phyloP scores from a whole-genome alignment of 2,113 vertebrate genomes.

The Xenopus borealis region DNA sequence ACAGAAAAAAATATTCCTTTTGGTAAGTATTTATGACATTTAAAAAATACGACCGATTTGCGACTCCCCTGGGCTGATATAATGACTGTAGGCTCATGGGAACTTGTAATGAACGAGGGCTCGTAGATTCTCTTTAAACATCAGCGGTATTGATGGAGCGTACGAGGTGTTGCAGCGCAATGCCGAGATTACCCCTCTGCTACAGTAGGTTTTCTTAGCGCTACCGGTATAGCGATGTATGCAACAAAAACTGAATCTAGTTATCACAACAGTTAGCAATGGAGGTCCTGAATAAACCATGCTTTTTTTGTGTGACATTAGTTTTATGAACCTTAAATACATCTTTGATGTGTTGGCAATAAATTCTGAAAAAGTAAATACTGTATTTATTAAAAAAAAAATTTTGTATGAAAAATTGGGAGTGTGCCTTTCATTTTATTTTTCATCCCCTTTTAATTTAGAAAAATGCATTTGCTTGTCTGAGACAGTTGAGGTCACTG shows the following conservation, averaged over 20 bases:
- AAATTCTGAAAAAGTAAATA: slow-evolving; percentile 96
- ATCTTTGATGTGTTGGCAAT: slow-evolving; percentile 91
- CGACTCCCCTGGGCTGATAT: not conserved
- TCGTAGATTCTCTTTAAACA: not conserved
- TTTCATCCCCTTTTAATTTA: too few species aligned
- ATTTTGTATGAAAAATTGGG: slow-evolving; percentile 85
- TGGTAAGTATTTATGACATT: too few species aligned
- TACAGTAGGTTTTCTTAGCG: slow-evolving; percentile 43
- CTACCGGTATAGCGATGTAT: slow-evolving; percentile 64
- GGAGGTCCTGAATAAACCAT: slow-evolving; percentile 83
- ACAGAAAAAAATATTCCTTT: too few species aligned
- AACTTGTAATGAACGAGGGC: not conserved
- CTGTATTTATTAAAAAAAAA: slow-evolving; percentile 95
- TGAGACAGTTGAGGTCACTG: too few species aligned
- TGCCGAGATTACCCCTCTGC: not conserved
- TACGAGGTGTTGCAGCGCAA: not conserved
- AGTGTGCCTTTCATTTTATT: too few species aligned
- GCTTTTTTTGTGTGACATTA: slow-evolving; percentile 78
- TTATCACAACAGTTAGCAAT: slow-evolving; percentile 77
- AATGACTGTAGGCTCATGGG: not conserved
- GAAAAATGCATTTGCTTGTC: too few species aligned
- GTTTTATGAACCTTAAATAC: slow-evolving; percentile 88
- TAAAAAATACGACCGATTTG: not conserved
- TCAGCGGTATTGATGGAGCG: not conserved
- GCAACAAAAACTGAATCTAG: slow-evolving; percentile 73